phyloP scores from a whole-genome alignment of 2,797 vertebrate genomes.

The Scomberomorus guttatus region DNA sequence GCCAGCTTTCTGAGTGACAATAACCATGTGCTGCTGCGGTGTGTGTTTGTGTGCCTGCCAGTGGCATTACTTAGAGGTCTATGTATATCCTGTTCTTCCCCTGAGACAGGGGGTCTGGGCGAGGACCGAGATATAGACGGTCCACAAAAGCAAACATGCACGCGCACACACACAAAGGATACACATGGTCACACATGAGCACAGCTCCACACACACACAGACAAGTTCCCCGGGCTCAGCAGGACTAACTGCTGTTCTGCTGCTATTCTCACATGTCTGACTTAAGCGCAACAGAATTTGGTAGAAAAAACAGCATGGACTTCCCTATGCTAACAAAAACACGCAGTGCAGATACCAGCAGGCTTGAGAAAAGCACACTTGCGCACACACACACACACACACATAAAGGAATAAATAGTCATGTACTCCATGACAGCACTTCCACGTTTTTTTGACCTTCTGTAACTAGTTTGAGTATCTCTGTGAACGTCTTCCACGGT shows the following conservation, averaged over 20 bases:
- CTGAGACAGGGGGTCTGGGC: slow-evolving; percentile 57
- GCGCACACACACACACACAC: background rate
- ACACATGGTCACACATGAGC: slow-evolving; percentile 4
- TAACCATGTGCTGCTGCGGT: slow-evolving; percentile 13
- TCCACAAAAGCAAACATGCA: slow-evolving; percentile 29
- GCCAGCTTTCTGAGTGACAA: slow-evolving; percentile 26
- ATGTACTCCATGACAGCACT: background rate
- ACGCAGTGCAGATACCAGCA: slow-evolving; percentile 14
- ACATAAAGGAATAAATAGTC: background rate
- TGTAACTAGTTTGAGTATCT: background rate
- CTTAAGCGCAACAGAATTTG: slow-evolving; percentile 72
- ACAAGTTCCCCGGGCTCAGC: slow-evolving; percentile 24
- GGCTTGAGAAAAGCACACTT: background rate
- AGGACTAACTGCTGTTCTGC: slow-evolving; percentile 36
- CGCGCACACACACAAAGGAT: slow-evolving; percentile 6
- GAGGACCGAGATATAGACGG: slow-evolving; percentile 45
- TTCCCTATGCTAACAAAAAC: slow-evolving; percentile 50
- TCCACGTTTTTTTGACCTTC: slow-evolving; percentile 4
- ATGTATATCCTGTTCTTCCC: slow-evolving; percentile 43
- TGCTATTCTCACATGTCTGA: slow-evolving; percentile 79
- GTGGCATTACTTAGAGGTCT: slow-evolving; percentile 45
- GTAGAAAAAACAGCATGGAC: slow-evolving; percentile 64
- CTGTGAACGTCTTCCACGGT: background rate
- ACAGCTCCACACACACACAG: background rate
- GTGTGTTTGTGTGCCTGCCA: slow-evolving; percentile 36